Conservation (phyloP, 2,888 invertebrate genomes). For the Andrena camellia region DNA sequence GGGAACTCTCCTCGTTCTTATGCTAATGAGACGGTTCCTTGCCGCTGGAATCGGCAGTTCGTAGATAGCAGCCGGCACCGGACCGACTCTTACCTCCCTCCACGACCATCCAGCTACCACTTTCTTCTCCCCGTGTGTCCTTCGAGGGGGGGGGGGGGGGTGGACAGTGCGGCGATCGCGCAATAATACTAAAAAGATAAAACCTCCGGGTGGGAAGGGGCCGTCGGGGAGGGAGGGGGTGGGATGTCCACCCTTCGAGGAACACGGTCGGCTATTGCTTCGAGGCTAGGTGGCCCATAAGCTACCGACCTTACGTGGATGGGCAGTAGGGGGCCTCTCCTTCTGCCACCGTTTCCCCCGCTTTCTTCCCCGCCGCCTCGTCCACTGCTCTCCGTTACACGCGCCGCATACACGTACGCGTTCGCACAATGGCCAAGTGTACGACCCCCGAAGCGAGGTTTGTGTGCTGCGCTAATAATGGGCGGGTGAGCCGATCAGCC, state of each 20-base stretch:
- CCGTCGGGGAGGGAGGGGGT: constrained; percentile 60
- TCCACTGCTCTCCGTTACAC: constrained; percentile 39
- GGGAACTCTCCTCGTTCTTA: constrained; percentile 51
- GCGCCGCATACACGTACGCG: constrained; percentile 32
- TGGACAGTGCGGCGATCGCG: constrained; percentile 81
- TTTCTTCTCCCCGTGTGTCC: constrained; percentile 40
- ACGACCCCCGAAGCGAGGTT: constrained; percentile 69
- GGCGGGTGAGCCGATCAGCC: constrained; percentile 83
- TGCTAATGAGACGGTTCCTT: constrained; percentile 70
- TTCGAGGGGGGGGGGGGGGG: constrained; percentile 62
- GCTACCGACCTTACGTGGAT: constrained; percentile 77
- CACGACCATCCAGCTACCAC: constrained; percentile 26
- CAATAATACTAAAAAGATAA: constrained; percentile 85
- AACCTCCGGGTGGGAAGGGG: constrained; percentile 74
- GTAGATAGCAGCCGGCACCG: constrained; percentile 60
- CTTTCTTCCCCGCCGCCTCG: constrained; percentile 16
- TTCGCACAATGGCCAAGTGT: constrained; percentile 60
- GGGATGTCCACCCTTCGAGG: constrained; percentile 76
- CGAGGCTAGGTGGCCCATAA: constrained; percentile 76
- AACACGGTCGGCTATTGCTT: constrained; percentile 76
- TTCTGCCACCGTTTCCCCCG: constrained; percentile 6
- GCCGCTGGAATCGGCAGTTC: constrained; percentile 59
- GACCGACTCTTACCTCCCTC: constrained; percentile 30
- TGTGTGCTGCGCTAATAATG: constrained; percentile 84
- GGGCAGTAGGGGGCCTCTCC: constrained; percentile 63